Evolutionary conservation across 1,140 invertebrate species (phyloP).

Genomic region (Metopolophium dirhodum): DNA sequence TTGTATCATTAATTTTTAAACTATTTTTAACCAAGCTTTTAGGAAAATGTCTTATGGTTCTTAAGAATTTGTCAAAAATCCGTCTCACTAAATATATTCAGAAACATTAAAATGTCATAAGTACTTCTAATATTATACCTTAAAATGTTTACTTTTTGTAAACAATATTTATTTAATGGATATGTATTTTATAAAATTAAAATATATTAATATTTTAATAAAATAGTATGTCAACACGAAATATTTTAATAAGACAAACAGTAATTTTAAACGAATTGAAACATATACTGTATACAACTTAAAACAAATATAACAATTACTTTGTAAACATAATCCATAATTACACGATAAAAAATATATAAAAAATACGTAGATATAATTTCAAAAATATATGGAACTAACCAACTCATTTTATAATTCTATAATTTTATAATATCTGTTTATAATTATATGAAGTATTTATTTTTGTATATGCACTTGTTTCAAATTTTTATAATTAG

Average conservation of each 20-base stretch:
- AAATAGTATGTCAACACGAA: neutral
- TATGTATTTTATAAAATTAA: neutral
- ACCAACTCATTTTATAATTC: no score
- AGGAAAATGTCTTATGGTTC: neutral
- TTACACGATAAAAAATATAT: no score
- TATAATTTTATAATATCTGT: no score
- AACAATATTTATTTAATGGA: neutral
- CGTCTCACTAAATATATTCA: neutral
- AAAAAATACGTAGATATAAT: no score
- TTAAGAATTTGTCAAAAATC: neutral
- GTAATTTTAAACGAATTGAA: no score
- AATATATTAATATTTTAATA: neutral
- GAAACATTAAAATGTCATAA: neutral
- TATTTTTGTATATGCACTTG: neutral
- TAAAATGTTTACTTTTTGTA: neutral
- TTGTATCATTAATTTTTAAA: neutral
- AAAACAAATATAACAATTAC: no score
- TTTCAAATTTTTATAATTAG: neutral
- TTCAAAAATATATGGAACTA: no score
- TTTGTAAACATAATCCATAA: no score
- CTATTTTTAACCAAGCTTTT: conserved; percentile 2
- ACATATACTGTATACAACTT: no score
- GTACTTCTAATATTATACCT: neutral
- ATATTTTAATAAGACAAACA: no score
- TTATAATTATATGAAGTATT: neutral